Evolutionary conservation across 2,888 invertebrate genomes (phyloP), one percentile per base, ranked within the genome.

Genomic region (Phyllotreta striolata): DNA sequence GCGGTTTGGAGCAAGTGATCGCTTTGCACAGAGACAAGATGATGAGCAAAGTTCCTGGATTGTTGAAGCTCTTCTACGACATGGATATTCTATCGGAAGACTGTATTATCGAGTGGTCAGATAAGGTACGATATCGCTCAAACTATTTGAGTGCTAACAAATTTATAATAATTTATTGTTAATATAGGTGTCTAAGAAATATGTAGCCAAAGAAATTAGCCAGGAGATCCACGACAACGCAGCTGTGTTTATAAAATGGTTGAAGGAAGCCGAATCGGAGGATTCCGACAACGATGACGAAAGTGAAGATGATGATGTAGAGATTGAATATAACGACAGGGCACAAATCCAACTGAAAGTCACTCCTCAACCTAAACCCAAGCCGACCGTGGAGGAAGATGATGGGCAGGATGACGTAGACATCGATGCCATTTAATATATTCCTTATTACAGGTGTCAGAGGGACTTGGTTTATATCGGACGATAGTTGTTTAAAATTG

Each of bases 261-360:
- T 99, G 74, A 89, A 93, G 81, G 96, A 98, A 80, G 98, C 98
- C 64, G 97, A 97, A 79, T 97, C 97, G 81, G 95, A 95, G 79
- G 91, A 91, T 69, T 91, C 91, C 24, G 91, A 88, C 34, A 89
- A 89, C 61, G 90, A 89, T 63, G 91, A 91, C 69, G 89, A 89
- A 49, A 89, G 89, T 41, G 86, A 86, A 73, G 86, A 87, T 63
- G 84, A 85, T 66, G 88, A 87, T 77, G 84, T 89, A 58, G 88
- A 89, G 87, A 95, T 95, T 81, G 93, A 94, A 81, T 95, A 95
- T 80, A 90, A 93, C 80, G 95, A 95, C 83, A 90, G 95, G 79
- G 93, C 92, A 55, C 88, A 89, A 77, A 87, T 88, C 70, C 90
- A 92, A 55, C 83, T 93, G 74, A 71, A 70, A 57, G 77, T 84